Evolutionary conservation across 2,113 vertebrate species (phyloP).

Genomic region (Ploceus nigricollis): DNA sequence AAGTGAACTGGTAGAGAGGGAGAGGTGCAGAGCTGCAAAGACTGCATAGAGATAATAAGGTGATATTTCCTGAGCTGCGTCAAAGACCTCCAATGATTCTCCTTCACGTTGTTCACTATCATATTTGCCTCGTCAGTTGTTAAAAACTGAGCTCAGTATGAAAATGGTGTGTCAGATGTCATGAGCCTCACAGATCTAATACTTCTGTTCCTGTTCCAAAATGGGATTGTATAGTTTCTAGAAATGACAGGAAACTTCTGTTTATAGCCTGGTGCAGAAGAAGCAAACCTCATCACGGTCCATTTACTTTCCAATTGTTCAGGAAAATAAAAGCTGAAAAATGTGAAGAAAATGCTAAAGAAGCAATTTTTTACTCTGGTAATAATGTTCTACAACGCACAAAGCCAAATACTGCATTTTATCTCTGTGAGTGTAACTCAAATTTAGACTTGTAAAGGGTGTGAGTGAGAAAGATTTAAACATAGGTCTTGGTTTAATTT

Average conservation of each 20-base stretch:
- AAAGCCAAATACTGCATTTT: slow-evolving; percentile 64
- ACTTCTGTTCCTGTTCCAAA: slow-evolving; percentile 44
- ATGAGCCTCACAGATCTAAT: slow-evolving; percentile 36
- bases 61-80: background rate
- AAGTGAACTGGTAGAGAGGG: background rate
- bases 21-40: background rate
- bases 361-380: slow-evolving; percentile 64
- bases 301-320: slow-evolving; percentile 70
- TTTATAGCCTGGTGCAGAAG: slow-evolving; percentile 49
- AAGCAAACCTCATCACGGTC: slow-evolving; percentile 43
- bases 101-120: background rate
- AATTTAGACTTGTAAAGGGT: slow-evolving; percentile 39
- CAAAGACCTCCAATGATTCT: background rate
- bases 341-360: slow-evolving; percentile 65
- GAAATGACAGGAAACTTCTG: slow-evolving; percentile 52
- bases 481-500: slow-evolving; percentile 73
- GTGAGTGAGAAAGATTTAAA: slow-evolving; percentile 55
- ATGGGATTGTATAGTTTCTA: slow-evolving; percentile 20
- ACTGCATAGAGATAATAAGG: background rate
- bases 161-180: background rate
- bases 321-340: slow-evolving; percentile 68
- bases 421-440: slow-evolving; percentile 60
- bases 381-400: slow-evolving; percentile 59
- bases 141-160: slow-evolving; percentile 22
- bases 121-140: background rate